Base-by-base conservation (phyloP, 2,888 invertebrate genomes). In the Dorcus hopei region DNA sequence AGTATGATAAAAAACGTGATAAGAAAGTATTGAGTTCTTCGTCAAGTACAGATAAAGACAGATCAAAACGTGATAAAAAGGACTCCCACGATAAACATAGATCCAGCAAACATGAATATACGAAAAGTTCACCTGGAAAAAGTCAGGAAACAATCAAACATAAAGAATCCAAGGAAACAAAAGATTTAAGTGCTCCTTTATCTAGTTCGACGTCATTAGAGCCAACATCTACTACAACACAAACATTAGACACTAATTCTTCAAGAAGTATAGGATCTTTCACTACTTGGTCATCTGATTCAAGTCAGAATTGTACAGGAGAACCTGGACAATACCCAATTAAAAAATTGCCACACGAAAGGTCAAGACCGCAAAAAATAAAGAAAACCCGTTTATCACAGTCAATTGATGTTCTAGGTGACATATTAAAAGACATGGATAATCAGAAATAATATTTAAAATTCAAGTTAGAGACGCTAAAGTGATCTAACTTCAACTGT, bases 381-480 rank as follows among this genome's bases (percentile, higher is more conserved):
- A 72, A 49, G 74, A 75, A 65, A 68, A 64, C 23, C 66, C 72
- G 49, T 59, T 69, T 69, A 43, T 72, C 74, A 53, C 26, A 33
- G 26, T 75, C 75, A 6, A 71, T 76, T 14, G 78, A 78, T 63
- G 69, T 78, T 48, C 69, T 78, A 47, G 78, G 78, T 48, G 77
- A 78, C 69, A 78, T 78, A 57, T 63, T 78, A 49, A 77, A 77
- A 64, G 71, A 74, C 62, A 78, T 78, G 78, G 75, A 74, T 60
- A 75, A 74, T 58, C 71, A 72, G 62, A 57, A 57, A 57, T 56
- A 60, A 54, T 60, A 58, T 54, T 57, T 62, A 60, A 52, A 33
- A 61, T 42, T 52, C 55, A 50, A 52, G 55, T 58, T 62, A 51
- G 49, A 47, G 47, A 14, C 48, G 42, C 49, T 43, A 50, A 56